phyloP scores from a whole-genome alignment of 1,140 invertebrate species.

The Odontomachus brunneus region DNA sequence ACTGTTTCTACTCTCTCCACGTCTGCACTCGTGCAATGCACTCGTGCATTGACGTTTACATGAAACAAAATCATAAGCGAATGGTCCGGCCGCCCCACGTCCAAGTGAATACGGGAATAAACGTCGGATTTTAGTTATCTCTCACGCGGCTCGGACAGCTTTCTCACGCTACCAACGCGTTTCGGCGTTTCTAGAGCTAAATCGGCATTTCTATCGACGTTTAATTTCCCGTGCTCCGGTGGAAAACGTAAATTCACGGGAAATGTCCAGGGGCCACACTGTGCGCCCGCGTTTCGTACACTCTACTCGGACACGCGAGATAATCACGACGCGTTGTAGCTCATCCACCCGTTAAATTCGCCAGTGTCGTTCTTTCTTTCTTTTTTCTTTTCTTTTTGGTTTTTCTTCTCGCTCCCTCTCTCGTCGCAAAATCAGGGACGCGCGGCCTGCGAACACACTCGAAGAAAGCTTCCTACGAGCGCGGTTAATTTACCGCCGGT shows the following conservation, averaged over 20 bases:
- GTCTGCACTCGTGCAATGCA: too few species aligned
- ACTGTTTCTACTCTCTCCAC: too few species aligned
- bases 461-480: constrained; percentile 33
- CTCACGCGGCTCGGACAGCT: background rate
- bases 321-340: constrained; percentile 57
- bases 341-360: constrained; percentile 49
- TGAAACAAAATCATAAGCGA: constrained; percentile 51
- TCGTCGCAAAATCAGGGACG: constrained; percentile 27
- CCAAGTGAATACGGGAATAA: constrained; percentile 44
- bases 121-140: constrained; percentile 71
- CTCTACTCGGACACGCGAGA: constrained; percentile 25
- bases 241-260: constrained; percentile 68
- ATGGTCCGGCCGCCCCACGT: constrained; percentile 11
- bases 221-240: constrained; percentile 69
- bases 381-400: too few species aligned
- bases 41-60: background rate
- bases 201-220: constrained; percentile 70
- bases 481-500: constrained; percentile 30
- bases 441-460: constrained; percentile 16
- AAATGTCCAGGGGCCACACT: constrained; percentile 4
- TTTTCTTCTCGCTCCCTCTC: background rate
- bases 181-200: constrained; percentile 47
- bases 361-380: background rate
- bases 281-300: background rate
- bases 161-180: background rate